Percentiles rank a stretch among this genome's conserved stretches.
phyloP scores from a whole-genome alignment of 2,797 vertebrate genomes.

The Leuciscus waleckii region DNA sequence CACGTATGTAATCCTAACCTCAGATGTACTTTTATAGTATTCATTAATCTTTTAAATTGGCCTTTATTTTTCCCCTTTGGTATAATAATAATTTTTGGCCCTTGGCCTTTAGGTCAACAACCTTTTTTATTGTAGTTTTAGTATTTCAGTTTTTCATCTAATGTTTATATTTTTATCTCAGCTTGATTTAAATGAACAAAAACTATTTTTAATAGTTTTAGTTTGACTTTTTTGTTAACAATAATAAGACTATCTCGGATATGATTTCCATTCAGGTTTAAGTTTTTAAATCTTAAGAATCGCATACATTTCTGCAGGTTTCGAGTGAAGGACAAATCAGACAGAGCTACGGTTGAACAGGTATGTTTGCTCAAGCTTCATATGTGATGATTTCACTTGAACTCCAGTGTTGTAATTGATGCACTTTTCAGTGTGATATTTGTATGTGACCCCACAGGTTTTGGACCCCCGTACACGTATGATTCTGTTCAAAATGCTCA shows the following conservation, averaged over 20 bases:
- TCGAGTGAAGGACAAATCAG: conserved; percentile 95
- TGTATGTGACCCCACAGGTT: conserved; percentile 77
- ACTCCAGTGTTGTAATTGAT: not conserved
- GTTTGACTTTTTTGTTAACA: not conserved
- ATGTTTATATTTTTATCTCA: not conserved
- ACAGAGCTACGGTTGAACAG: conserved; percentile 96
- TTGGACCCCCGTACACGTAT: conserved; percentile 94
- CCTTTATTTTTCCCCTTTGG: not conserved
- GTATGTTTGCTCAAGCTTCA: conserved; percentile 67
- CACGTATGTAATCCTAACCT: conserved; percentile 79
- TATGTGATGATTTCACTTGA: not conserved
- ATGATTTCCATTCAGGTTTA: not conserved
- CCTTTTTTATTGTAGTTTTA: not conserved
- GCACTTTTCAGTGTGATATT: not conserved
- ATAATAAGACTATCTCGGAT: not conserved
- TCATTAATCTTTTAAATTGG: not conserved
- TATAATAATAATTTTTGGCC: too few relatives aligned
- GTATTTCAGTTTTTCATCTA: not conserved
- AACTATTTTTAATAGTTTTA: not conserved
- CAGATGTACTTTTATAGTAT: not conserved
- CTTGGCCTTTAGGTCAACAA: too few relatives aligned
- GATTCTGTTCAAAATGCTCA: conserved; percentile 97
- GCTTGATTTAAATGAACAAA: not conserved
- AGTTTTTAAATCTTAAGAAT: not conserved
- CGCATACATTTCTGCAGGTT: conserved; percentile 75